Conservation (phyloP, 2,797 vertebrate genomes). For the Acanthopagrus latus region DNA sequence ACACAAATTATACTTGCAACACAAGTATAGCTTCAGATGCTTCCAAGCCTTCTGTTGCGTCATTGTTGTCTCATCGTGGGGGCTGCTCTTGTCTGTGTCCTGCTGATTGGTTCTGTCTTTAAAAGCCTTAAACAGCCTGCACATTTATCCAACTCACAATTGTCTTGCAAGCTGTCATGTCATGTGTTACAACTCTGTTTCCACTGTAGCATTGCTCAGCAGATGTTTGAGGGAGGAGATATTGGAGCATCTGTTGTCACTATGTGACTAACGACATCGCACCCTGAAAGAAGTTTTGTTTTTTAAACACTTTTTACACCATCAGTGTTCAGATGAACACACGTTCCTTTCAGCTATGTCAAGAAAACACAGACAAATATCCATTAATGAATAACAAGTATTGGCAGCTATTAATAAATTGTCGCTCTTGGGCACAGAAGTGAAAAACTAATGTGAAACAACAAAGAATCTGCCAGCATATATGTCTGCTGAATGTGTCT, state of each 20-base stretch:
- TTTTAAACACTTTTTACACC: not conserved
- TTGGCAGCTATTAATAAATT: slow-evolving; percentile 58
- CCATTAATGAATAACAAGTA: slow-evolving; percentile 29
- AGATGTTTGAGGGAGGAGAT: slow-evolving; percentile 26
- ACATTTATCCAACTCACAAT: not conserved
- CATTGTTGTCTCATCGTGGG: not conserved
- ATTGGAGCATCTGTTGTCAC: slow-evolving; percentile 23
- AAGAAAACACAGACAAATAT: slow-evolving; percentile 22
- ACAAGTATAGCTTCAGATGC: not conserved
- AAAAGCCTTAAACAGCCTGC: slow-evolving; percentile 29
- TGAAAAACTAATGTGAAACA: slow-evolving; percentile 30
- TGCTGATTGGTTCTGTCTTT: slow-evolving; percentile 25
- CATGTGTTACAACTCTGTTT: slow-evolving; percentile 15
- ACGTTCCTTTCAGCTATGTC: slow-evolving; percentile 4
- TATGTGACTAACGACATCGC: slow-evolving; percentile 15
- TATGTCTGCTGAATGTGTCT: not conserved
- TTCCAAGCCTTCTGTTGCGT: not conserved
- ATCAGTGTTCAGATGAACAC: slow-evolving; percentile 42
- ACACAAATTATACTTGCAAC: slow-evolving; percentile 15
- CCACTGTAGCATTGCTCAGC: not conserved
- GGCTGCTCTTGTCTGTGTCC: slow-evolving; percentile 13
- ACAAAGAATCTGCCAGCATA: not conserved
- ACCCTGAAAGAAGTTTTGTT: slow-evolving; percentile 28
- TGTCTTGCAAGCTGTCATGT: slow-evolving; percentile 30
- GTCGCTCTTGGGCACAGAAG: slow-evolving; percentile 32